Base-by-base conservation (phyloP, 2,113 vertebrate species). In the Hippocampus guttulatus region DNA sequence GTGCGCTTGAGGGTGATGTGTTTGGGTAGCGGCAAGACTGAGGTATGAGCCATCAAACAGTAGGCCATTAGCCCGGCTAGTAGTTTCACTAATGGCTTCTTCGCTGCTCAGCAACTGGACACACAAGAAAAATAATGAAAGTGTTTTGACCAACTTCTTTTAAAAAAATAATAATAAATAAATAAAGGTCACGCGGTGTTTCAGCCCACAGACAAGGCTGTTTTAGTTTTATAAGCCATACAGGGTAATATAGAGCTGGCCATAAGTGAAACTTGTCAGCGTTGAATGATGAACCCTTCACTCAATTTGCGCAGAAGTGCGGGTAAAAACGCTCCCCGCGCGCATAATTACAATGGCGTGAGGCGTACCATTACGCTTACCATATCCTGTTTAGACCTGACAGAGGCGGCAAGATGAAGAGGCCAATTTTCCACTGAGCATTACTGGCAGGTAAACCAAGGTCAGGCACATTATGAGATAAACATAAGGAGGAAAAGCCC, bases 31-130 rank as follows among this genome's bases (percentile, higher is more conserved):
- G 67, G 77, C 67, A 0, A 87, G 63, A 68, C 88, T 61, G 71
- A 89, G 87, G 79, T 91, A 92, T 5, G 92, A 93, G 78, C 91
- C 89, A 55, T 90, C 84, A 60, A 83, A 78, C 16, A 78, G 73
- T 7, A 78, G 78, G 52, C 64, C 78, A 81, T 81, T 87, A 70
- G 69, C 76, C 58, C 69, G 78, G 77, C 76, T 73, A 3, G 74
- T 63, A 68, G 74, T 62, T 75, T 73, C 73, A 55, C 75, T 80
- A 72, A 66, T 64, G 16, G 67, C 64, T 70, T 79, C 84, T 70
- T 87, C 86, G 38, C 79, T 75, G 45, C 74, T 72, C 51, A 82
- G 73, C 75, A 88, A 84, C 90, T 92, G 85, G 71, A 77, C 55
- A 72, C 60, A 75, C 25, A 85, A 79, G 61, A 80, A 79, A 84